A percentile compares a stretch with the other conserved stretches of the same genome.
Conservation (phyloP, 2,888 invertebrate genomes). For the Atrina japonica region DNA sequence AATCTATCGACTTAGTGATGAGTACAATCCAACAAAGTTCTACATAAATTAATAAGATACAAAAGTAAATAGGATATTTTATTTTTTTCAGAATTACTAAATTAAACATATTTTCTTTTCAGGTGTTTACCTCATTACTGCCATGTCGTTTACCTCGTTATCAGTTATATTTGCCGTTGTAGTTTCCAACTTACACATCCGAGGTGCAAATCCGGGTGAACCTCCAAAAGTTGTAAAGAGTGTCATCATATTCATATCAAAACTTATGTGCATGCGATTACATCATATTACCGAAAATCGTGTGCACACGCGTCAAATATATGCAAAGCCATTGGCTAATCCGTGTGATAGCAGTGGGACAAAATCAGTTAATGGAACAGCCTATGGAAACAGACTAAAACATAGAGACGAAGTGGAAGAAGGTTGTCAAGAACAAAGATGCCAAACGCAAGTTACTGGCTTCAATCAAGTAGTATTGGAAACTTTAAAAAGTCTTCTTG, state of each 20-base stretch:
- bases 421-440: slow-evolving; percentile 39
- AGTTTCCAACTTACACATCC: slow-evolving; percentile 79
- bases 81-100: no score
- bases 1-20: no score
- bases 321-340: not conserved
- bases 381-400: slow-evolving; percentile 12
- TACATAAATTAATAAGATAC: no score
- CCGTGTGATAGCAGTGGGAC: not conserved
- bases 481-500: slow-evolving; percentile 63
- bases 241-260: slow-evolving; percentile 54
- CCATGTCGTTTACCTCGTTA: slow-evolving; percentile 80
- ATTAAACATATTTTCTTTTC: slow-evolving; percentile 41
- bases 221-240: slow-evolving; percentile 58
- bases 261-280: slow-evolving; percentile 59
- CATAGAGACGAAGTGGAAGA: slow-evolving; percentile 17
- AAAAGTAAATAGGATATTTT: no score
- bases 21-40: no score
- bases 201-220: slow-evolving; percentile 60
- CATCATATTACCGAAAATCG: slow-evolving; percentile 14
- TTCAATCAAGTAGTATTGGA: slow-evolving; percentile 55
- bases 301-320: not conserved
- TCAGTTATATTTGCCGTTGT: slow-evolving; percentile 79
- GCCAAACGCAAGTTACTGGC: slow-evolving; percentile 32
- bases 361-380: slow-evolving; percentile 5
- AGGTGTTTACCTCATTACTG: slow-evolving; percentile 80